phyloP scores from a whole-genome alignment of 2,113 vertebrate genomes.

The Columba livia region DNA sequence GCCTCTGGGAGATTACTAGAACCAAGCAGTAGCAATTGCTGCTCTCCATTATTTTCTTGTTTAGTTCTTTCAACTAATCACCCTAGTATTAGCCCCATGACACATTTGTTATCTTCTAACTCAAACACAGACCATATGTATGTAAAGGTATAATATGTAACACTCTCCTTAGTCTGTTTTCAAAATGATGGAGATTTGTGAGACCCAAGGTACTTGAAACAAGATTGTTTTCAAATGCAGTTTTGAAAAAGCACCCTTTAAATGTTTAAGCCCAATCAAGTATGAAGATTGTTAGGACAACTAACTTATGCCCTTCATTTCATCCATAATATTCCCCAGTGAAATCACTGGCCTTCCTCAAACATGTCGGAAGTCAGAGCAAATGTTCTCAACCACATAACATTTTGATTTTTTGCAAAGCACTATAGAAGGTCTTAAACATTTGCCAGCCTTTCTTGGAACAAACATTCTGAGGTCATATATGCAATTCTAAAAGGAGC shows the following conservation, averaged over 20 bases:
- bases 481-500: conserved; percentile 26
- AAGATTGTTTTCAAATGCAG: background rate
- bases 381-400: background rate
- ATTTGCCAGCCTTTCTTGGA: conserved; percentile 64
- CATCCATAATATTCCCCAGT: conserved; percentile 53
- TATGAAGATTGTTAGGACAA: conserved; percentile 21
- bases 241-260: conserved; percentile 55
- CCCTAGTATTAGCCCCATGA: background rate
- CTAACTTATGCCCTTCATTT: conserved; percentile 20
- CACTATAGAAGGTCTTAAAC: conserved; percentile 59
- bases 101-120: background rate
- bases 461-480: conserved; percentile 36
- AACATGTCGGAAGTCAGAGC: background rate
- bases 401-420: background rate
- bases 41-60: background rate
- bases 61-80: background rate
- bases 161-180: conserved; percentile 25
- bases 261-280: conserved; percentile 68
- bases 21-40: background rate
- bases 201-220: background rate
- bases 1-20: background rate
- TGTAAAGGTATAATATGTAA: background rate
- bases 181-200: background rate
- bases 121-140: background rate
- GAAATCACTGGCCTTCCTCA: conserved; percentile 52